A percentile compares a stretch with the other conserved stretches of the same genome.
These are phyloP conservation scores for Chlorops oryzae DNA, from an alignment of 1,140 invertebrate species.

Conservation along the genomic window DNA sequence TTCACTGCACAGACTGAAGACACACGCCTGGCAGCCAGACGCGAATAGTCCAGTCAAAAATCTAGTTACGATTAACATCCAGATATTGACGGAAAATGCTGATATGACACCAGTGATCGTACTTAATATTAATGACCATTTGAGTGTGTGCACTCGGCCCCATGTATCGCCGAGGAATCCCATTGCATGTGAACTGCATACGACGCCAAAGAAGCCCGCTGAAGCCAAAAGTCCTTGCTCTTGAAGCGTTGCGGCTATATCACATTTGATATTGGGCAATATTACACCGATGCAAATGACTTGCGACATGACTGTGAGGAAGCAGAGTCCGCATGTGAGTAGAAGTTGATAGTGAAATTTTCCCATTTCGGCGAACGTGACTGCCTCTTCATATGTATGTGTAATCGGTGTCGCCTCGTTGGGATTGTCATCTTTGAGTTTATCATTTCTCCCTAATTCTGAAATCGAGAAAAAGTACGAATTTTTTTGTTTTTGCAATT, in stretches of 20 bases:
- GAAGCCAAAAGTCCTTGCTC: slow-evolving; percentile 63
- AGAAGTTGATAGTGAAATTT: slow-evolving; percentile 34
- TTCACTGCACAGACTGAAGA: slow-evolving; percentile 63
- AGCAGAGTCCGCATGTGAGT: slow-evolving; percentile 35
- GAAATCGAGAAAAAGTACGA: neutral
- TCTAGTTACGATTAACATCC: slow-evolving; percentile 61
- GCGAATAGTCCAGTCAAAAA: slow-evolving; percentile 68
- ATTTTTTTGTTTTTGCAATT: too few relatives aligned
- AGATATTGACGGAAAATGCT: slow-evolving; percentile 63
- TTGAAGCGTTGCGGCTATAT: slow-evolving; percentile 56
- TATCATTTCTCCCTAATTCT: neutral
- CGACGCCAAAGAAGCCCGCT: slow-evolving; percentile 60
- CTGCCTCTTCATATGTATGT: slow-evolving; percentile 54
- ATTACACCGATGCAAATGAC: slow-evolving; percentile 38
- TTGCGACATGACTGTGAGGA: slow-evolving; percentile 43
- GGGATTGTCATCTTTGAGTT: neutral
- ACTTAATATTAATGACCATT: slow-evolving; percentile 61
- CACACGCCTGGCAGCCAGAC: slow-evolving; percentile 59
- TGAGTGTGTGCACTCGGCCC: slow-evolving; percentile 63
- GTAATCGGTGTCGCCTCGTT: slow-evolving; percentile 1
- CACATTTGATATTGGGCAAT: slow-evolving; percentile 49
- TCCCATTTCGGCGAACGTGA: slow-evolving; percentile 29
- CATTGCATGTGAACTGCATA: slow-evolving; percentile 61
- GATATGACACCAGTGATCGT: slow-evolving; percentile 59
- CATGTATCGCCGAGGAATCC: slow-evolving; percentile 71